Base-by-base conservation (phyloP, 2,113 vertebrate species). In the Xiphophorus maculatus region DNA sequence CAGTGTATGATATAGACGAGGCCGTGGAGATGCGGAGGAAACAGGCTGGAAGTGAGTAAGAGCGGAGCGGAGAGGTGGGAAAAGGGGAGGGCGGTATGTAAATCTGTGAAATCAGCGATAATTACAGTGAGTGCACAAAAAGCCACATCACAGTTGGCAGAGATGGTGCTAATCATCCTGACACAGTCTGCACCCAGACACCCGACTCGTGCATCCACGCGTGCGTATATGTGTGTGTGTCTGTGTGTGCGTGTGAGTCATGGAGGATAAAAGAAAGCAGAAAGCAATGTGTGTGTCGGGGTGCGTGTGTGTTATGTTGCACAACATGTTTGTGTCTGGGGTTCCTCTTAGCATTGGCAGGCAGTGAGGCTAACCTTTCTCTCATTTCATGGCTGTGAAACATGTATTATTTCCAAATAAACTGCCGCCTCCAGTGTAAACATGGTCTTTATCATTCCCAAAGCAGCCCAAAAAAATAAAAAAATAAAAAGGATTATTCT, bases 101-200 rank as follows among this genome's bases (percentile, higher is more conserved):
- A 93, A 93, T 93, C 84, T 91, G 93, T 91, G 91, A 93, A 93
- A 92, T 93, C 93, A 91, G 93, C 80, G 91, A 92, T 93, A 93
- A 93, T 93, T 92, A 93, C 93, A 91, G 90, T 72, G 87, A 91
- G 90, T 83, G 90, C 91, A 92, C 91, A 93, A 93, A 93, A 93
- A 93, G 91, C 93, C 93, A 90, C 91, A 93, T 92, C 93, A 93
- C 91, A 92, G 90, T 93, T 93, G 90, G 91, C 91, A 93, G 91
- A 89, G 88, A 91, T 80, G 89, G 91, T 87, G 91, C 91, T 93
- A 93, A 93, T 93, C 93, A 93, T 91, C 90, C 87, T 90, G 84
- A 93, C 91, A 89, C 88, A 84, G 88, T 86, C 81, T 89, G 84
- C 86, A 90, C 90, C 86, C 89, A 86, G 86, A 86, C 89, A 75